phyloP scores from a whole-genome alignment of 2,113 vertebrate species.

The Campylomormyrus numenius region DNA sequence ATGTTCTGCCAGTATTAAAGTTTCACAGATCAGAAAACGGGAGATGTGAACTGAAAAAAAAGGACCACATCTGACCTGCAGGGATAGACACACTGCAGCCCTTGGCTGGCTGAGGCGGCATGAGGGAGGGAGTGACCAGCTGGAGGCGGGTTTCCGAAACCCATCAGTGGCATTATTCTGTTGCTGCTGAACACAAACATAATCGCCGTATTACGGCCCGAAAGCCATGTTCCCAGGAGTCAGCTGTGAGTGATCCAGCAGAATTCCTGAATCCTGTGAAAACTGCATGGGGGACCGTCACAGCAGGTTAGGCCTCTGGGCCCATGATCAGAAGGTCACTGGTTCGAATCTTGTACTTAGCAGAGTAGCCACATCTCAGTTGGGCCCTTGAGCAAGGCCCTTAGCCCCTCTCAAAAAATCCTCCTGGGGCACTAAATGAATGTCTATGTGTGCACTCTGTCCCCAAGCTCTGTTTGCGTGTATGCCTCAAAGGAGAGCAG shows the following conservation, averaged over 20 bases:
- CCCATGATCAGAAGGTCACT: background rate
- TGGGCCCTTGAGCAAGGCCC: background rate
- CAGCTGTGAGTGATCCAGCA: background rate
- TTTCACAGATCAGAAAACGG: conserved; percentile 26
- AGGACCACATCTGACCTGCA: background rate
- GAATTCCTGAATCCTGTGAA: background rate
- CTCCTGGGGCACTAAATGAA: background rate
- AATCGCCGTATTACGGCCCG: background rate
- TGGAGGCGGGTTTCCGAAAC: background rate
- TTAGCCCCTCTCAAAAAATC: background rate
- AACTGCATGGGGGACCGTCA: background rate
- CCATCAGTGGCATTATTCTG: background rate
- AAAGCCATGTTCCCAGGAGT: background rate
- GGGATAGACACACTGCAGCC: background rate
- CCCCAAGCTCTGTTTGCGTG: background rate
- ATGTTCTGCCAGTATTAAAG: conserved; percentile 35
- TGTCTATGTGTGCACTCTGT: background rate
- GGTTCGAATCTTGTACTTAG: background rate
- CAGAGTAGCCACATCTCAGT: background rate
- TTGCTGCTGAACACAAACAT: background rate
- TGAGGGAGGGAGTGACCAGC: background rate
- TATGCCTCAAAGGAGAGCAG: background rate
- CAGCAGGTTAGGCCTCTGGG: background rate
- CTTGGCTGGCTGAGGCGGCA: background rate
- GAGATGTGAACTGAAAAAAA: background rate